Conservation (phyloP, 2,113 vertebrate genomes). For the Microcebus ravelobensis region DNA sequence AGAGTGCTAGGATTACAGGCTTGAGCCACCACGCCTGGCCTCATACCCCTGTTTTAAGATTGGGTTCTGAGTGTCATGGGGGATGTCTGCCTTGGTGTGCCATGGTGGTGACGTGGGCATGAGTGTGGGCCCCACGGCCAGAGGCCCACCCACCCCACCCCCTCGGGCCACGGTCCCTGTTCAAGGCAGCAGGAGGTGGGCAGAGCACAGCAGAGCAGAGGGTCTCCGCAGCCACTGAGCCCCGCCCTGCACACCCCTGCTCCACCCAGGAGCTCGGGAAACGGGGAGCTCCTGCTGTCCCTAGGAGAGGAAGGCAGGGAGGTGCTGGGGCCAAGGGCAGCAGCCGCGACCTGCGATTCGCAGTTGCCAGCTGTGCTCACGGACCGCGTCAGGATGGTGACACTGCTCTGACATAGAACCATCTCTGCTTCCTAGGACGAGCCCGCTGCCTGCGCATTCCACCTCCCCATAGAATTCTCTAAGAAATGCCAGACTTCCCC, state of each 20-base stretch:
- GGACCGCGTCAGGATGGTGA: rapidly evolving
- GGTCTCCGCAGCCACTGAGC: neutral
- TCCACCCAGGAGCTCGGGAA: neutral
- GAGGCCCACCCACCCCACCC: neutral
- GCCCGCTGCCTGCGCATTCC: neutral
- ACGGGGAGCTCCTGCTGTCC: neutral
- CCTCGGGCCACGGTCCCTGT: neutral
- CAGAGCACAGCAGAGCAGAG: no score
- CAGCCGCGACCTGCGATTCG: rapidly evolving
- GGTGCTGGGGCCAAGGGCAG: no score
- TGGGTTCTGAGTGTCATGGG: neutral
- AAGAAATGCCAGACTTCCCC: neutral
- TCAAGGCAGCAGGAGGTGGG: neutral
- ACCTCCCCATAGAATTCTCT: neutral
- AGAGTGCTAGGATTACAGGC: no score
- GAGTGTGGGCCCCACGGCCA: neutral
- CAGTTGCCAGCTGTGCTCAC: rapidly evolving
- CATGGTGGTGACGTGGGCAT: rapidly evolving
- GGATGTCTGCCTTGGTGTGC: neutral
- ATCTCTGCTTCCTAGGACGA: neutral
- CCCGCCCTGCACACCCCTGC: neutral
- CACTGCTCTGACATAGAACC: rapidly evolving
- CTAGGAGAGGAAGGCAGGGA: neutral
- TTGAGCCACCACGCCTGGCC: no score
- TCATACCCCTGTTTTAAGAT: no score